These are phyloP conservation scores for Gambelia wislizenii DNA, from an alignment of 2,797 vertebrate species.

Conservation along the genomic window DNA sequence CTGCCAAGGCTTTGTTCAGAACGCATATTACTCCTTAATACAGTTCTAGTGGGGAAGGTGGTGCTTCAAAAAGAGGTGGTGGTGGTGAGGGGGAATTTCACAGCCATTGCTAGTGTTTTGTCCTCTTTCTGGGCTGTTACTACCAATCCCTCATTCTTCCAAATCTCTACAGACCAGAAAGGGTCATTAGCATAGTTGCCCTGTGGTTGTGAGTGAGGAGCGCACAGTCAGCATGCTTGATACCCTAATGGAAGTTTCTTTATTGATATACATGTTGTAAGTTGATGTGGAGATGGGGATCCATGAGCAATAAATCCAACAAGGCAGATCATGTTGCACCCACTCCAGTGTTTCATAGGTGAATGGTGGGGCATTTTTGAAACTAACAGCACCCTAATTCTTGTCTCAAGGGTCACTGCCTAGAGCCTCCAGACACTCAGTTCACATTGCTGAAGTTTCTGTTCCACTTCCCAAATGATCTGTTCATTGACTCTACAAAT, in stretches of 20 bases:
- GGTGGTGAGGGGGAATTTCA: background rate
- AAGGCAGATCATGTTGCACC: conserved; percentile 17
- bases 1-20: background rate
- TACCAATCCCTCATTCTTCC: too few relatives aligned
- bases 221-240: too few relatives aligned
- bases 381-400: background rate
- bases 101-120: too few relatives aligned
- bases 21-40: background rate
- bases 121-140: background rate
- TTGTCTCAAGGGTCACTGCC: background rate
- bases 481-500: background rate
- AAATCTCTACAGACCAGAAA: too few relatives aligned
- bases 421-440: background rate
- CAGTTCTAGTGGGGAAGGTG: background rate
- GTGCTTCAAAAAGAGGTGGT: background rate
- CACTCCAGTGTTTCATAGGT: too few relatives aligned
- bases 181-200: background rate
- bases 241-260: background rate
- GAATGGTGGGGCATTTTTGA: background rate
- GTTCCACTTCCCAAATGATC: background rate
- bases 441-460: background rate
- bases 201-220: background rate
- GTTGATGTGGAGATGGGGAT: background rate
- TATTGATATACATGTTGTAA: background rate
- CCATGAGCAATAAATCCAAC: background rate